A percentile compares a stretch with the other conserved stretches of the same genome.
phyloP scores from a whole-genome alignment of 1,140 invertebrate species.

The Semibalanus balanoides region DNA sequence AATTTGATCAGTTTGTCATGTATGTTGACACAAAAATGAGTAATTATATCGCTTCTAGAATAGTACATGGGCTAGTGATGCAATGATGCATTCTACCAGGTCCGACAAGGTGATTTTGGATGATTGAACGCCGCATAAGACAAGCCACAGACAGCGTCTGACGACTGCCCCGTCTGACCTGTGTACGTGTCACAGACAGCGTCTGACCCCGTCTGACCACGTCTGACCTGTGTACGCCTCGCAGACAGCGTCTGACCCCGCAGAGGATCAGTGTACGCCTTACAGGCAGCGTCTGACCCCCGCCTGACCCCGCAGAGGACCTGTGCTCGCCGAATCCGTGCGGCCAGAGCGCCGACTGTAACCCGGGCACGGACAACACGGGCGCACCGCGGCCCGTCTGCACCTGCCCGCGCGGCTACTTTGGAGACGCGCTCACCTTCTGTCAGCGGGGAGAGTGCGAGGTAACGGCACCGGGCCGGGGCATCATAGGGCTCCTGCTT shows the following conservation, averaged over 20 bases:
- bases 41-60: too few species aligned
- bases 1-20: too few species aligned
- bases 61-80: too few species aligned
- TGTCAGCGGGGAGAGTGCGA: conserved; percentile 30
- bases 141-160: too few species aligned
- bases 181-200: background rate
- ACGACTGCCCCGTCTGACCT: background rate
- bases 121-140: too few species aligned
- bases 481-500: too few species aligned
- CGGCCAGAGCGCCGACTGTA: conserved; percentile 62
- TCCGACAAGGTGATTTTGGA: too few species aligned
- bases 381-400: conserved; percentile 71
- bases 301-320: conserved; percentile 33
- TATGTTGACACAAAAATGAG: too few species aligned
- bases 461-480: too few species aligned
- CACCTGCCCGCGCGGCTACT: conserved; percentile 60
- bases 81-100: too few species aligned
- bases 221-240: conserved; percentile 43
- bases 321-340: conserved; percentile 71
- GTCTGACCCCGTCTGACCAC: background rate
- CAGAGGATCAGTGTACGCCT: conserved; percentile 57
- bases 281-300: too few species aligned
- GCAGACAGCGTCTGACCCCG: background rate
- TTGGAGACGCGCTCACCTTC: conserved; percentile 56
- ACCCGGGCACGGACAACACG: conserved; percentile 60